Evolutionary conservation across 53 echinoderm and acorn worm genomes (phyloP), one percentile per base, ranked within the genome.

Genomic region (Temnopleurus reevesii): DNA sequence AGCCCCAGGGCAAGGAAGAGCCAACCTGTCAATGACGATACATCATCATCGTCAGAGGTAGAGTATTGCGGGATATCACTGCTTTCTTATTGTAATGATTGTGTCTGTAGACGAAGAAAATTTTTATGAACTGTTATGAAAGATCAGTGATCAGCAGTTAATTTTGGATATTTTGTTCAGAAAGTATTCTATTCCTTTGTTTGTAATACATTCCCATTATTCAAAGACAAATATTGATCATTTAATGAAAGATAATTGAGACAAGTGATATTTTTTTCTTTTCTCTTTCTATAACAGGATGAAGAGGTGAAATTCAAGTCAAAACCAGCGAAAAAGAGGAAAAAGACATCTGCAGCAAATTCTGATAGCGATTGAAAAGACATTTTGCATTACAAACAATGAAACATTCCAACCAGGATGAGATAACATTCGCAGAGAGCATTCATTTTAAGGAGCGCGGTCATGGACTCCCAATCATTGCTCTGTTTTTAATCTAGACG

Each of bases 361-460:
- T 97, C 97, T 30, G 97, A 97, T 77, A 97, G 97, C 63, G 97
- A 97, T 76, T 97, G 93, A 95, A 88, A 35, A 2, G 4, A 3
- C 46, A 12, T 23, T 24, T 24, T 24, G 59, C 35, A 23, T 15
- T 10, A 85, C 44, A 85, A 17, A 79, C 28, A 79, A 17, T 47
- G 27, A 79, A 24, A 47, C 79, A 79, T 79, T 79, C 79, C 79
- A 79, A 4, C 29, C 3, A 79, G 79, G 79, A 79, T 79, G 79
- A 71, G n/a, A 71, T 34, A 63, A 41, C 71, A 71, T 71, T 71
- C 71, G 8, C 41, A 71, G 15, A 21, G 71, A 71, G 71, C 43
- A 41, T 41, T 8, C 36, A 71, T 36, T 41, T 41, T 13, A n/a
- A 23, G 41, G 71, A 41, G 41, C 41, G 41, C 10, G 21, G 41